Evolutionary conservation across 2,888 invertebrate species (phyloP), one percentile per base, ranked within the genome.

Genomic region (Pheosia tremula): DNA sequence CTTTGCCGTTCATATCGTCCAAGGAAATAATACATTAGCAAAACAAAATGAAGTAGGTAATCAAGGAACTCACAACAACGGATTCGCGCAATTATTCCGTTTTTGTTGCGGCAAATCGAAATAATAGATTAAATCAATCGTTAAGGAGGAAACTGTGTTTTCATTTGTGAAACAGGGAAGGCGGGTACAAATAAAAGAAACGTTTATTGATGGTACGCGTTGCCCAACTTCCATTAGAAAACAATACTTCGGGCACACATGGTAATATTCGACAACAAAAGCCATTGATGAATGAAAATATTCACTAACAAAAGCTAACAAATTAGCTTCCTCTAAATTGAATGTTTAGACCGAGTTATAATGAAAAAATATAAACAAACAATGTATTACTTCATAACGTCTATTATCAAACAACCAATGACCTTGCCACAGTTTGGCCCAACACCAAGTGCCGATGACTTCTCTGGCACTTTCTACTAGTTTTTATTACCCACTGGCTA

Each of bases 381-480:
- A 82, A 80, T 80, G 77, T 75, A 83, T 90, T 90, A 90, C 85
- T 84, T 88, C 86, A 87, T 83, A 82, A 85, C 82, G 80, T 78
- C 85, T 87, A 87, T 90, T 91, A 90, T 89, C 88, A 87, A 88
- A 88, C 83, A 84, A 82, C 79, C 82, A 76, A 81, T 83, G 91
- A 92, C 92, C 93, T 93, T 93, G 92, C 84, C 86, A 83, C 90
- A 85, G 83, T 84, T 91, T 90, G 92, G 88, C 89, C 84, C 85
- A 82, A 74, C 81, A 87, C 86, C 90, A 87, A 91, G 84, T 88
- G 90, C 85, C 90, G 89, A 88, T 91, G 90, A 92, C 90, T 88
- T 79, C 89, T 84, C 85, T 80, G 84, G 81, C 85, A 83, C 91
- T 91, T 91, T 91, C 91, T 90, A 89, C 79, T 75, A 77, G 82